phyloP scores from a whole-genome alignment of 35 echinoderm and acorn worm genomes.

The Apostichopus parvimensis region DNA sequence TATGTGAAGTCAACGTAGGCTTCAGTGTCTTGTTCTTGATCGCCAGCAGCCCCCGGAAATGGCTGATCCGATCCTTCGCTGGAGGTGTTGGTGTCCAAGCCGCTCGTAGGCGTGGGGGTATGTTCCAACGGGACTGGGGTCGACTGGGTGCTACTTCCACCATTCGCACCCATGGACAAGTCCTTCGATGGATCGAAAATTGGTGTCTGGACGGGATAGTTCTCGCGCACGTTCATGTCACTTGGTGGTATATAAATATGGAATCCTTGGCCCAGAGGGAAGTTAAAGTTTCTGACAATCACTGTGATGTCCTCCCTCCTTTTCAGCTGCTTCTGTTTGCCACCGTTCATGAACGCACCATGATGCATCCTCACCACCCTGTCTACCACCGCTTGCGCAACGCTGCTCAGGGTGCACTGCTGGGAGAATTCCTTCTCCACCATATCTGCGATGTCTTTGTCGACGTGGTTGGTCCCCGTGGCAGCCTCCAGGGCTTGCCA shows the following conservation, averaged over 20 bases:
- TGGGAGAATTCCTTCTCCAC: conserved; percentile 80
- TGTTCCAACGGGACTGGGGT: neutral
- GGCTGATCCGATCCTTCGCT: conserved; percentile 44
- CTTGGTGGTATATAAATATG: conserved; percentile 48
- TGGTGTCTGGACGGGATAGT: conserved; percentile 36
- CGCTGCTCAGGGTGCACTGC: conserved; percentile 87
- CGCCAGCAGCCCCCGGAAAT: conserved; percentile 2
- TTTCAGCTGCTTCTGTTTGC: conserved; percentile 63
- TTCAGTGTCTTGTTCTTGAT: conserved; percentile 70
- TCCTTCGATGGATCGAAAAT: neutral
- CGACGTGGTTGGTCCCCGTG: conserved; percentile 70
- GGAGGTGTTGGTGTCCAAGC: conserved; percentile 63
- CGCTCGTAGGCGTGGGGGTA: neutral
- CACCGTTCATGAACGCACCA: conserved; percentile 72
- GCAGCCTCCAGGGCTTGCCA: conserved; percentile 77
- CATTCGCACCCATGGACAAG: neutral
- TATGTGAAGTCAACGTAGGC: conserved; percentile 89
- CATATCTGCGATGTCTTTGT: conserved; percentile 85
- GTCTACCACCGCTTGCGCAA: conserved; percentile 91
- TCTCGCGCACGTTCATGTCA: neutral
- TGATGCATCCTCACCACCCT: conserved; percentile 93
- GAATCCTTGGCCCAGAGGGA: conserved; percentile 69
- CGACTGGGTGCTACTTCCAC: neutral
- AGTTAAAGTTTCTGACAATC: conserved; percentile 86
- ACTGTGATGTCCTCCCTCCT: conserved; percentile 91